Percentiles rank a stretch among this genome's conserved stretches.
These are phyloP conservation scores for Dicerorhinus sumatrensis DNA, from an alignment of 2,113 vertebrate species.

Conservation along the genomic window DNA sequence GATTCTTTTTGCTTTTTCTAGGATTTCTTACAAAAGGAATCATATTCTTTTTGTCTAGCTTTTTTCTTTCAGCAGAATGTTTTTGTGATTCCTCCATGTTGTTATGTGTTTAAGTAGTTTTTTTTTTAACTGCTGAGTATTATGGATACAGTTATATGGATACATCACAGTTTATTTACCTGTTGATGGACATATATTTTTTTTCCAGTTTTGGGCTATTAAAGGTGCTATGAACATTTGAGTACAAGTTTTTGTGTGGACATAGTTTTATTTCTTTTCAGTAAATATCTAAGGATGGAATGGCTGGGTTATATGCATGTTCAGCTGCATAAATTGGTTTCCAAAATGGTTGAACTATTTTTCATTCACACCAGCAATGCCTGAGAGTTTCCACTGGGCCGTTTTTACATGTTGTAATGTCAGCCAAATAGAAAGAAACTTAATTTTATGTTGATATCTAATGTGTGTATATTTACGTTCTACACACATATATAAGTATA, in stretches of 20 bases:
- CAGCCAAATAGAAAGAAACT: not conserved
- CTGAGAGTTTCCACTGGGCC: not conserved
- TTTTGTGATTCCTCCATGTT: not conserved
- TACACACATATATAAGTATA: not conserved
- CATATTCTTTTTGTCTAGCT: not conserved
- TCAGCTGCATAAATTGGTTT: not conserved
- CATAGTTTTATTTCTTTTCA: not conserved
- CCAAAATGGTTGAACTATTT: not conserved
- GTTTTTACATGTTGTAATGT: not conserved
- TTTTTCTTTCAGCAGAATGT: not conserved
- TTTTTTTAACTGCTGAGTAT: not conserved
- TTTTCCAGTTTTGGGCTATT: not conserved
- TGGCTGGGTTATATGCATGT: not conserved
- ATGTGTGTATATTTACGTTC: not conserved
- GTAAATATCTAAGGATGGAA: not conserved
- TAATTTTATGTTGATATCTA: not conserved
- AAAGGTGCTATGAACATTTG: not conserved
- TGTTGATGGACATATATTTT: not conserved
- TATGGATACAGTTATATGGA: not conserved
- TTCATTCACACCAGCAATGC: not conserved
- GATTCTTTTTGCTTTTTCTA: not conserved
- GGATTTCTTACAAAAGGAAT: not conserved
- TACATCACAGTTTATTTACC: not conserved
- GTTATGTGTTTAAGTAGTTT: not conserved
- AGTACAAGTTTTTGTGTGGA: not conserved